Evolutionary conservation across 2,888 invertebrate species (phyloP).

Genomic region (Melipona beecheii): DNA sequence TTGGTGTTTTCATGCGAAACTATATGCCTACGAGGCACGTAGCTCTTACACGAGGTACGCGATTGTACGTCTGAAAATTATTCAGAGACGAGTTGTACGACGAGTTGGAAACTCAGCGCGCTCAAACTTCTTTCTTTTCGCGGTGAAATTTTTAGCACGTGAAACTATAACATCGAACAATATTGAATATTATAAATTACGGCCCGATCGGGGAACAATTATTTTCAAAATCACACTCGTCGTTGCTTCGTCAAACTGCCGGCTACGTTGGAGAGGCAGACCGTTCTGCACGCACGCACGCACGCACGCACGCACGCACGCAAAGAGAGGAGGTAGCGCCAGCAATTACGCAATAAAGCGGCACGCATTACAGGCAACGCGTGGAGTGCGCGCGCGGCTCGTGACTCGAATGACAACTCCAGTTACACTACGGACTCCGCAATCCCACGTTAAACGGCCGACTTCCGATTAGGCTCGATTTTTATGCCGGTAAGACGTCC

Average conservation of each 20-base stretch:
- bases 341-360: constrained; percentile 65
- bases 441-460: constrained; percentile 54
- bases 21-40: neutral
- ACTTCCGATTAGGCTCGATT: constrained; percentile 65
- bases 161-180: too few relatives aligned
- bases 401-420: constrained; percentile 66
- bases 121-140: too few relatives aligned
- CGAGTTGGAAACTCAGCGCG: too few relatives aligned
- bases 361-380: constrained; percentile 52
- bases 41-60: too few relatives aligned
- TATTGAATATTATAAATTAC: too few relatives aligned
- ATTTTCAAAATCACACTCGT: constrained; percentile 3
- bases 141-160: too few relatives aligned
- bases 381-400: constrained; percentile 43
- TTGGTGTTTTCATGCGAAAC: neutral
- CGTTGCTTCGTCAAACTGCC: constrained; percentile 1
- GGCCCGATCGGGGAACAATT: neutral
- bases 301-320: neutral
- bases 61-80: too few relatives aligned
- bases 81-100: too few relatives aligned
- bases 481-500: constrained; percentile 54
- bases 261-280: neutral
- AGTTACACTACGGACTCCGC: constrained; percentile 40
- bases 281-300: neutral
- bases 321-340: constrained; percentile 52